Evolutionary conservation across 2,888 invertebrate genomes (phyloP).

Genomic region (Fragum whitleyi): DNA sequence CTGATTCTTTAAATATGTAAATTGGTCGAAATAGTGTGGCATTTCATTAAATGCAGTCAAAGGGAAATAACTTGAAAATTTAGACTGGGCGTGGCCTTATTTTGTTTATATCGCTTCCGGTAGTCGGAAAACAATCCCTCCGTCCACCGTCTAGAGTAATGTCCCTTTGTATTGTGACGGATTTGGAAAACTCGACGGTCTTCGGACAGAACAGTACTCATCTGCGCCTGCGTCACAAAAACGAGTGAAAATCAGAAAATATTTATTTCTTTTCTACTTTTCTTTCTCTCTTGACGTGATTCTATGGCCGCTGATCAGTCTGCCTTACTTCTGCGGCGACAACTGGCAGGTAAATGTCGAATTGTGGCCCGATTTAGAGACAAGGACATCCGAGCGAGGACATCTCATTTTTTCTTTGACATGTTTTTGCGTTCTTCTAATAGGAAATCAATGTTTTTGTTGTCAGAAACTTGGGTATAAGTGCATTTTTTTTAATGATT

Average conservation of each 20-base stretch:
- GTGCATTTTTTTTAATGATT: too few species aligned
- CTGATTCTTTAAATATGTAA: too few species aligned
- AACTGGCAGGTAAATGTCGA: slow-evolving; percentile 73
- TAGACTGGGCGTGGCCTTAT: background rate
- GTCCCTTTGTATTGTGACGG: slow-evolving; percentile 23
- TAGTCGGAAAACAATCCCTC: background rate
- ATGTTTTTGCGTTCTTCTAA: background rate
- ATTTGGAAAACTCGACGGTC: background rate
- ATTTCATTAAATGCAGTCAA: too few species aligned
- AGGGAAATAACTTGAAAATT: background rate
- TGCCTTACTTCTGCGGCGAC: slow-evolving; percentile 77
- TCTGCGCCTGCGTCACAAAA: slow-evolving; percentile 60
- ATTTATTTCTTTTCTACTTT: slow-evolving; percentile 31
- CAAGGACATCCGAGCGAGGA: background rate
- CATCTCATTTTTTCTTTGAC: background rate
- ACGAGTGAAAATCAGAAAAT: slow-evolving; percentile 20
- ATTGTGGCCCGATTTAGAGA: background rate
- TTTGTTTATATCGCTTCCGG: background rate
- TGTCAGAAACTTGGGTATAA: too few species aligned
- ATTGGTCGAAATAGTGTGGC: too few species aligned
- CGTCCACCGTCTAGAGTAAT: slow-evolving; percentile 6
- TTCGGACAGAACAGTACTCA: slow-evolving; percentile 28
- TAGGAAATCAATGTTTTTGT: too few species aligned
- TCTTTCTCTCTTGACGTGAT: slow-evolving; percentile 20
- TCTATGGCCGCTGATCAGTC: slow-evolving; percentile 79